Percentiles rank a stretch among this genome's conserved stretches.
Evolutionary conservation across 2,113 vertebrate species (phyloP).

Genomic region (Oncorhynchus keta): DNA sequence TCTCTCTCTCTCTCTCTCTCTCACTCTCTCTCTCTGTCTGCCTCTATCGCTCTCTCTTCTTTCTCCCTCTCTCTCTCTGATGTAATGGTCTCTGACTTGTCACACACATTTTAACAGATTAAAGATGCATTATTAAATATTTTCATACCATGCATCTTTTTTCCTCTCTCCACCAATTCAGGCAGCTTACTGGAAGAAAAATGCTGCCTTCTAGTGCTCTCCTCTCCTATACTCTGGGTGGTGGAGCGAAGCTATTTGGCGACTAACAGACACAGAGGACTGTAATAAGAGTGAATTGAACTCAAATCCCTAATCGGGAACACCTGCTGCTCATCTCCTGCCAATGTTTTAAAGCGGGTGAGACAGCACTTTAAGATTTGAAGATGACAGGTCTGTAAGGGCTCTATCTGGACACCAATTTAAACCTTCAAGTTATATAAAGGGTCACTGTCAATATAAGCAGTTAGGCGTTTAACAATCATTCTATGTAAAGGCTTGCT

Average conservation of each 20-base stretch:
- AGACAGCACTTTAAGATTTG: no score
- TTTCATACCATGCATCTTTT: no score
- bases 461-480: no score
- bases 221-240: background rate
- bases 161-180: background rate
- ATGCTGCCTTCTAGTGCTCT: slow-evolving; percentile 20
- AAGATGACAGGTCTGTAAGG: no score
- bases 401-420: no score
- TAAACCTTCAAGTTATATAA: no score
- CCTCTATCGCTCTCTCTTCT: background rate
- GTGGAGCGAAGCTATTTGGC: background rate
- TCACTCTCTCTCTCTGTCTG: background rate
- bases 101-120: no score
- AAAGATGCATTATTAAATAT: no score
- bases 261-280: slow-evolving; percentile 29
- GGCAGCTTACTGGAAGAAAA: slow-evolving; percentile 4
- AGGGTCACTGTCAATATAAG: no score
- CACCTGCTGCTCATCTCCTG: slow-evolving; percentile 30
- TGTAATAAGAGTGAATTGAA: background rate
- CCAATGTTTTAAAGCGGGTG: background rate
- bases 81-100: no score
- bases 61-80: background rate
- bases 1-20: background rate
- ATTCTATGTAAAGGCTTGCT: no score
- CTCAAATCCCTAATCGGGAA: slow-evolving; percentile 36